Evolutionary conservation across 2,888 invertebrate genomes (phyloP).

Genomic region (Syrista parreyssii): DNA sequence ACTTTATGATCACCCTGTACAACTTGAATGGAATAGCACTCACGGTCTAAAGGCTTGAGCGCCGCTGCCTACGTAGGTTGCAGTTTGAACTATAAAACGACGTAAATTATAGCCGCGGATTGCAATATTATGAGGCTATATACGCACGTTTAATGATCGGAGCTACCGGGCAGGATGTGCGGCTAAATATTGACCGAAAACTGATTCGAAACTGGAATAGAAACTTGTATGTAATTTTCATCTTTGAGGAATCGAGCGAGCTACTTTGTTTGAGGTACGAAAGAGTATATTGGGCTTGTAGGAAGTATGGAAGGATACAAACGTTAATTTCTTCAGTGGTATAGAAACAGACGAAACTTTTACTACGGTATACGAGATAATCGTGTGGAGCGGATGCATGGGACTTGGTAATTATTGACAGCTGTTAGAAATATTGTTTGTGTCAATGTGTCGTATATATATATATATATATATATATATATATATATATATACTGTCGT

Average conservation of each 20-base stretch:
- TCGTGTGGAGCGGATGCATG: slow-evolving; percentile 36
- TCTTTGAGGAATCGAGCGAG: not conserved
- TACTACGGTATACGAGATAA: slow-evolving; percentile 1
- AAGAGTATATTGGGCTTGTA: not conserved
- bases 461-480: no score
- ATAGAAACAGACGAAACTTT: not conserved
- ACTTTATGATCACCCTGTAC: slow-evolving; percentile 61
- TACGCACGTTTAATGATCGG: slow-evolving; percentile 67
- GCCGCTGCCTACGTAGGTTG: slow-evolving; percentile 57
- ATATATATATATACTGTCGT: not conserved
- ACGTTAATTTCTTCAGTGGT: not conserved
- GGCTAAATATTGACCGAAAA: slow-evolving; percentile 63
- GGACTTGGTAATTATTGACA: slow-evolving; percentile 49
- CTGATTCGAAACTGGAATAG: not conserved
- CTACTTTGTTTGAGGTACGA: not conserved
- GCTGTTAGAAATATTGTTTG: slow-evolving; percentile 29
- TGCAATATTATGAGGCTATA: slow-evolving; percentile 67
- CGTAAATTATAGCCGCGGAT: slow-evolving; percentile 66
- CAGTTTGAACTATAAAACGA: slow-evolving; percentile 67
- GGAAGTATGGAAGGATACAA: not conserved
- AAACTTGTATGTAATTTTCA: not conserved
- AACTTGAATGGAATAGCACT: slow-evolving; percentile 57
- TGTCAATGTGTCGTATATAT: not conserved
- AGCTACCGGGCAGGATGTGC: slow-evolving; percentile 57
- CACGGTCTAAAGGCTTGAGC: slow-evolving; percentile 56